Evolutionary conservation across 2,113 vertebrate species (phyloP).

Genomic region (Accipiter virgatus): DNA sequence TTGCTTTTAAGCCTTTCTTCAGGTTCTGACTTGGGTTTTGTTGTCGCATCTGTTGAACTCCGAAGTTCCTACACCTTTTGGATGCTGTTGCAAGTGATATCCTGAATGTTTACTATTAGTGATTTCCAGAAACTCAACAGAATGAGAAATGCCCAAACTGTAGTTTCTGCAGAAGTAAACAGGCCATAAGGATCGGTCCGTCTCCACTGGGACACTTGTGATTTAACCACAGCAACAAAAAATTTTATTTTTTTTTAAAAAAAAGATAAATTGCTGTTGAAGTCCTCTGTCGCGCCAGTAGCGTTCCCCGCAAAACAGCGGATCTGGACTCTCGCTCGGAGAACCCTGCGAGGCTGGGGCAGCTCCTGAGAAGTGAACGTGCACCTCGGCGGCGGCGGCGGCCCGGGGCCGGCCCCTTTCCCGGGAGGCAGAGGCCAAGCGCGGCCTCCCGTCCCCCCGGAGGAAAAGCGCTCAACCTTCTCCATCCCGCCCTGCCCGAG

Average conservation of each 20-base stretch:
- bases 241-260: too few relatives aligned
- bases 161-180: neutral
- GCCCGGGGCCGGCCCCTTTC: too few relatives aligned
- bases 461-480: too few relatives aligned
- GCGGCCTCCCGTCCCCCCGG: too few relatives aligned
- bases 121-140: neutral
- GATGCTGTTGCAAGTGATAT: too few relatives aligned
- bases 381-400: neutral
- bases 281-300: neutral
- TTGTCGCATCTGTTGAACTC: neutral
- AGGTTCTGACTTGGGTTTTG: neutral
- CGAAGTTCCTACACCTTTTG: fast-evolving
- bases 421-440: too few relatives aligned
- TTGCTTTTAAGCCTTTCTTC: neutral
- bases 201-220: neutral
- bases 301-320: neutral
- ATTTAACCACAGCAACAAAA: neutral
- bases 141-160: neutral
- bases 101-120: fast-evolving
- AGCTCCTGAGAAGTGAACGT: fast-evolving
- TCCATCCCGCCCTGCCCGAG: too few relatives aligned
- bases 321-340: neutral
- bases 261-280: too few relatives aligned
- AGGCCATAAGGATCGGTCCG: neutral
- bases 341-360: neutral